Evolutionary conservation across 2,888 invertebrate species (phyloP), one percentile per base, ranked within the genome.

Genomic region (Drosophila borborema): DNA sequence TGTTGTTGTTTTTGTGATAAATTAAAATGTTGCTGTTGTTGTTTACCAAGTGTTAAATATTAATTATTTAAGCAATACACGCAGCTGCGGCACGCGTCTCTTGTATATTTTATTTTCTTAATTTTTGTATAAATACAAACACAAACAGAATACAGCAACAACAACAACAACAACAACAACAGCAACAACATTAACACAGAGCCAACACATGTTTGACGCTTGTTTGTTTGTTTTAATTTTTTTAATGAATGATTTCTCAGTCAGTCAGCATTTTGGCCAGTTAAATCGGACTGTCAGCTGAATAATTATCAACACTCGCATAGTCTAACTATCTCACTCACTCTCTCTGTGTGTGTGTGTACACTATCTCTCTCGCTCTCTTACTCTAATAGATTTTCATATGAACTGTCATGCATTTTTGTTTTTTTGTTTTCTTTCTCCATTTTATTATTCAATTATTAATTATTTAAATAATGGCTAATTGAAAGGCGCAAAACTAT

Each of bases 61-160:
- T 91, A 89, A 91, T 89, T 91, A 89, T 82, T 90, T 90, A 84
- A 86, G 87, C 82, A 90, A 90, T 90, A 90, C 90, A 90, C 81
- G 88, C 81, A 80, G 79, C 83, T 72, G 72, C 71, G 75, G 80
- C 77, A 77, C 86, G 86, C 80, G 72, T 74, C 80, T 84, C 74
- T 89, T 86, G 85, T 85, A 89, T 85, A 87, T 84, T 84, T 84
- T 84, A 82, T 86, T 86, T 84, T 75, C 81, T 75, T 77, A 67
- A 73, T 76, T 73, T 65, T 65, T 78, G 81, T 78, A 81, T 72
- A 77, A 81, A 81, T 59, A 81, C 68, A 73, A 63, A 65, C 63
- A 38, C 34, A 65, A 36, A 66, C 20, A 62, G 49, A 49, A 61
- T 49, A 65, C 64, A 64, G 23, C 40, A 63, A 16, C 49, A 49